Evolutionary conservation across 2,888 invertebrate genomes (phyloP), one percentile per base, ranked within the genome.

Genomic region (Stenodema calcarata): DNA sequence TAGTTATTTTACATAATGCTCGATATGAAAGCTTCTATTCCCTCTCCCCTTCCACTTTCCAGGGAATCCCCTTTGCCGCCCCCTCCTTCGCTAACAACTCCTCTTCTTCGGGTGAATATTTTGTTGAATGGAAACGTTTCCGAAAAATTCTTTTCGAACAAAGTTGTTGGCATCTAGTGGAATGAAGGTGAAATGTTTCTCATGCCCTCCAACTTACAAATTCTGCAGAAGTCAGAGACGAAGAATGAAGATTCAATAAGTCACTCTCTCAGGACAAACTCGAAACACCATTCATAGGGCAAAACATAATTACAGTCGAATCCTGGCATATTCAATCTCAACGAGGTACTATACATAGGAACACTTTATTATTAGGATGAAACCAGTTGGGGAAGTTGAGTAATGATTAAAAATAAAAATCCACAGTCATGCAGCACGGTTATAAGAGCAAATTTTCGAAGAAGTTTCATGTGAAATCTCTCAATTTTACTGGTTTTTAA

Each of bases 1-100:
- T 84, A 84, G 84, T 84, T 84, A 84, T 84, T 84, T 84, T 84
- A 84, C 84, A 84, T 84, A 84, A 84, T 84, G 84, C 84, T 84
- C 84, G 44, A 84, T 84, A 84, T 84, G 84, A 84, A 84, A 84
- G 73, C 84, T 30, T 73, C 75, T 41, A 41, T 42, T 44, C 16
- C 84, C 35, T 70, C 42, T 73, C 27, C 23, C 41, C 27, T 42
- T n/a, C 50, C 84, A 28, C n/a, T 27, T 70, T 28, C 62, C 42
- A 7, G n/a, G 42, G 35, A 41, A 30, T 62, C 18, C 18, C 82
- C 23, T 41, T 18, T 42, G 16, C 30, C 54, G 42, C 35, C 12
- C 12, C 30, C 30, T 62, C 16, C 44, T 35, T 42, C 44, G 41
- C 47, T 42, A 78, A 44, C 78, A 44, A 41, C 78, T 42, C 78